These are phyloP conservation scores for Meloidogyne exigua DNA, from an alignment of 1,140 invertebrate genomes.

Conservation along the genomic window DNA sequence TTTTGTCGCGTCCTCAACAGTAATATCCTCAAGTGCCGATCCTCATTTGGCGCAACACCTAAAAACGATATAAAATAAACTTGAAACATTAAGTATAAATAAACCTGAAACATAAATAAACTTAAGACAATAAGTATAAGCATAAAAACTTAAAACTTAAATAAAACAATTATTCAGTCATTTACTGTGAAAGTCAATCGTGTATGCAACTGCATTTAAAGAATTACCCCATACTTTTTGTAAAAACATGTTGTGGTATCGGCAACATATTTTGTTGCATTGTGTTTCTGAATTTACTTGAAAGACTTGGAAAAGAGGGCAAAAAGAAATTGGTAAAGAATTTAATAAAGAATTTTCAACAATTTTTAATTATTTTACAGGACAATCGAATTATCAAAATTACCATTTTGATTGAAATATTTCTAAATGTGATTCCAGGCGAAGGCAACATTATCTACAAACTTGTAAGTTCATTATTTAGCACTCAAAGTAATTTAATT, in stretches of 20 bases:
- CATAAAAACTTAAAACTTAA: too few relatives aligned
- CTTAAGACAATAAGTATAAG: too few relatives aligned
- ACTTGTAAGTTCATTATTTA: not conserved
- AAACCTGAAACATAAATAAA: too few relatives aligned
- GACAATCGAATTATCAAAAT: slow-evolving; percentile 23
- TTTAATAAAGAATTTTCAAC: not conserved
- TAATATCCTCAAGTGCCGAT: too few relatives aligned
- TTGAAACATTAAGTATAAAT: too few relatives aligned
- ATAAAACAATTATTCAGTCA: not conserved
- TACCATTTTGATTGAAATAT: slow-evolving; percentile 15
- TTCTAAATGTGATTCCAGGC: slow-evolving; percentile 14
- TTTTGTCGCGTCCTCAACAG: too few relatives aligned
- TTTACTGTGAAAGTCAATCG: not conserved
- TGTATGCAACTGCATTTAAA: not conserved
- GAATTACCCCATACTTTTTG: not conserved
- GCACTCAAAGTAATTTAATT: too few relatives aligned
- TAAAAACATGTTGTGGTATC: not conserved
- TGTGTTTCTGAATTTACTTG: not conserved
- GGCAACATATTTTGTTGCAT: not conserved
- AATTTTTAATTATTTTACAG: not conserved
- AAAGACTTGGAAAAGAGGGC: not conserved
- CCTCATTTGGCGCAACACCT: too few relatives aligned
- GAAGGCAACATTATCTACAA: slow-evolving; percentile 8
- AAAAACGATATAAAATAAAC: too few relatives aligned
- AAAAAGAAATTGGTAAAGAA: not conserved